phyloP scores from a whole-genome alignment of 2,113 vertebrate species.

The Cariama cristata region DNA sequence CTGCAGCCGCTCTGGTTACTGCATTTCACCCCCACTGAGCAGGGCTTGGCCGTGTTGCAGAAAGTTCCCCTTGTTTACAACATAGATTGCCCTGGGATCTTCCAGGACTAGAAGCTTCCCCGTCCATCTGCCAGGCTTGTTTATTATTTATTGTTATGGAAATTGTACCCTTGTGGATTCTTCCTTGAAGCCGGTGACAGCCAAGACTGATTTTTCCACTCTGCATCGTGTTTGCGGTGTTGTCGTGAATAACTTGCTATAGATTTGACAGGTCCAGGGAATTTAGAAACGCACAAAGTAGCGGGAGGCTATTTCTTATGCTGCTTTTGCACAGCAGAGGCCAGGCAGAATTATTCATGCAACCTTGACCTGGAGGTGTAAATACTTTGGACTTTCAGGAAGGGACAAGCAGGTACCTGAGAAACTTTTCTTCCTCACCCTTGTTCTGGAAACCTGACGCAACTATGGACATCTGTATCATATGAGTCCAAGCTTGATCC shows the following conservation, averaged over 20 bases:
- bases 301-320: neutral
- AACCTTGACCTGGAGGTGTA: neutral
- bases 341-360: neutral
- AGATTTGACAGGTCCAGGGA: neutral
- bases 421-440: neutral
- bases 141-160: conserved; percentile 29
- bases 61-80: neutral
- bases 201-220: neutral
- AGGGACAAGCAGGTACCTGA: neutral
- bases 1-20: neutral
- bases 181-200: neutral
- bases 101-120: neutral
- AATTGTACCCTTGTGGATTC: neutral
- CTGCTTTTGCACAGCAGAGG: neutral
- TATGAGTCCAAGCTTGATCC: neutral
- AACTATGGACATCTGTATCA: neutral
- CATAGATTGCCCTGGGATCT: neutral
- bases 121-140: neutral
- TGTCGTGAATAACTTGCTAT: conserved; percentile 6
- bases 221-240: neutral
- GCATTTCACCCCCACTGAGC: neutral
- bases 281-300: neutral
- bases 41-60: neutral
- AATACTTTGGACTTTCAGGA: neutral
- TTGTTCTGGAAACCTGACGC: neutral